Percentiles rank a stretch among this genome's conserved stretches.
Conservation (phyloP, 2,113 vertebrate genomes). For the Salvelinus sp. region DNA sequence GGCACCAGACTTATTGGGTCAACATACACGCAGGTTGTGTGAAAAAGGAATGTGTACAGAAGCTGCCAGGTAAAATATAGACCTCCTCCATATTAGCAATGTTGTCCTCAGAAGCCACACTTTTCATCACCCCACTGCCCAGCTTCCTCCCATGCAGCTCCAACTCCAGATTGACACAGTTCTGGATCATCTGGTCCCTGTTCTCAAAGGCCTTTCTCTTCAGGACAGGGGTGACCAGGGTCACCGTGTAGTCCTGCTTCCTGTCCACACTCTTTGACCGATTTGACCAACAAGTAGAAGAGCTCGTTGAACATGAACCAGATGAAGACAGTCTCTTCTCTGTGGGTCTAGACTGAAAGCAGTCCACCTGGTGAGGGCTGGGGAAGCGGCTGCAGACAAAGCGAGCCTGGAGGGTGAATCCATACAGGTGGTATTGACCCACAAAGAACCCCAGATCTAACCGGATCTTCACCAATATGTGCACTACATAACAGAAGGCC, state of each 20-base stretch:
- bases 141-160: conserved; percentile 68
- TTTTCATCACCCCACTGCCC: conserved; percentile 34
- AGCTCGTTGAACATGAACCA: conserved; percentile 96
- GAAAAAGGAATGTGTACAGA: conserved; percentile 45
- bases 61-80: conserved; percentile 68
- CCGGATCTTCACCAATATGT: conserved; percentile 86
- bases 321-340: conserved; percentile 96
- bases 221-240: conserved; percentile 60
- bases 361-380: conserved; percentile 94
- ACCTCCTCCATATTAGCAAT: conserved; percentile 60
- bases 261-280: conserved; percentile 83
- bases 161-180: conserved; percentile 74
- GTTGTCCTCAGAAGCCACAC: conserved; percentile 46
- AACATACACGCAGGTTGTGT: background rate
- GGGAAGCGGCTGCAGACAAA: conserved; percentile 84
- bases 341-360: conserved; percentile 93
- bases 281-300: conserved; percentile 86
- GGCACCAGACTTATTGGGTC: too few species aligned
- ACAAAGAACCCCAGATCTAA: conserved; percentile 88
- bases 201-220: conserved; percentile 59
- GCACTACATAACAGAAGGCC: conserved; percentile 89
- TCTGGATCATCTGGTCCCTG: conserved; percentile 68
- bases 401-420: conserved; percentile 82
- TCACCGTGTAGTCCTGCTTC: conserved; percentile 73
- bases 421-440: conserved; percentile 91